Evolutionary conservation across 2,113 vertebrate genomes (phyloP), one percentile per base, ranked within the genome.

Genomic region (Petaurus breviceps): DNA sequence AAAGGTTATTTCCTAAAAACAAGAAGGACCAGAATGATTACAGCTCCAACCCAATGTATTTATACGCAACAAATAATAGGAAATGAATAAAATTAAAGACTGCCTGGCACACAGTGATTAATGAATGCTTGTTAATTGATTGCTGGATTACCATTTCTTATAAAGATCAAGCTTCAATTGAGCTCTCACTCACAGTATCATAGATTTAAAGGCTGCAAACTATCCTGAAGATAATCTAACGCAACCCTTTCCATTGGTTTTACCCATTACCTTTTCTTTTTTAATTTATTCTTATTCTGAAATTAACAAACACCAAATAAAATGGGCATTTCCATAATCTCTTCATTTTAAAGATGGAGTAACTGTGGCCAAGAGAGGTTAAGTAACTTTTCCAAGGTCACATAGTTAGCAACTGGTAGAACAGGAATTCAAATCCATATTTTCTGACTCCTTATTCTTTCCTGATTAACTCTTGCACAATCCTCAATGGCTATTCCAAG

Each of bases 361-460:
- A 94, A 90, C 43, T 51, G 77, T 61, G 89, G 37, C 37, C 92
- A 51, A 90, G 94, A 26, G 26, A 68, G 26, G 37, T 68, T 93
- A 49, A 24, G 57, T 61, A 9, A 61, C 10, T 61, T 61, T 3
- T 28, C 28, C 57, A 61, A 55, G 8, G 47, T 26, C 47, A 14
- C 7, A 11, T 0, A 51, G 31, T 4, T 50, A 89, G 28, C 51
- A 57, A 90, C 89, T 26, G 26, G 31, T 23, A 91, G 31, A 94
- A 52, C 0, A 90, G 51, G 31, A 90, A 90, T 51, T 49, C 90
- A 77, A 84, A 55, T 3, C 50, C 24, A 68, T 37, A 90, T 91
- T 94, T 96, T 93, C 54, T 84, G 49, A 47, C 51, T 57, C 54
- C 49, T 24, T 89, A 26, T 95, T 93, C 54, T 84, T 61, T 61